Percentiles rank a stretch among this genome's conserved stretches.
Evolutionary conservation across 2,888 invertebrate species (phyloP).

Genomic region (Onthophagus sagittarius): DNA sequence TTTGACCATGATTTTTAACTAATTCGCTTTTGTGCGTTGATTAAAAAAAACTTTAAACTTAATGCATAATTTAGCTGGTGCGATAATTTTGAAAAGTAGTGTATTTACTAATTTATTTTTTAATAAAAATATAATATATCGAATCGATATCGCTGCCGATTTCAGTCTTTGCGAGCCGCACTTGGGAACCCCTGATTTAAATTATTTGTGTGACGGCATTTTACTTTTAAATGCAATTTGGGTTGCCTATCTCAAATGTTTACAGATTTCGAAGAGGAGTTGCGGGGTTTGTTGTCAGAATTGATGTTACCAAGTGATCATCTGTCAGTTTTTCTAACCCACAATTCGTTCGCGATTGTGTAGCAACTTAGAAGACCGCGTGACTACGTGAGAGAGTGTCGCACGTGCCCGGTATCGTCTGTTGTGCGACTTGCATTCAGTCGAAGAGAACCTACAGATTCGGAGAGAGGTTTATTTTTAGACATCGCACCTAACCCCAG

Average conservation of each 20-base stretch:
- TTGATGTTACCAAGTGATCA: not conserved
- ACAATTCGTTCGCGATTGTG: not conserved
- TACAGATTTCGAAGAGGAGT: not conserved
- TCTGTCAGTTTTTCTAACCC: slow-evolving; percentile 1
- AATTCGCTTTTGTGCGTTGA: no score
- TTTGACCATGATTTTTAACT: no score
- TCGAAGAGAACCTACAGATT: not conserved
- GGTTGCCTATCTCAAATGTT: not conserved
- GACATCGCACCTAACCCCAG: not conserved
- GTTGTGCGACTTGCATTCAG: not conserved
- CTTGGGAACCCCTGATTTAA: no score
- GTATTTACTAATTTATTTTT: no score
- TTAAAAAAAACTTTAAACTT: no score
- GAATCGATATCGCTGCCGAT: no score
- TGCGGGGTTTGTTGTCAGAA: not conserved
- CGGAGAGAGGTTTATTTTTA: not conserved
- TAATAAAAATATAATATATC: no score
- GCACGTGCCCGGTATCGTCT: not conserved
- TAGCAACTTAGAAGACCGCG: slow-evolving; percentile 4
- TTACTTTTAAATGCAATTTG: not conserved
- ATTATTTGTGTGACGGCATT: no score
- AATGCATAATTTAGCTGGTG: no score
- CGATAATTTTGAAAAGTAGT: no score
- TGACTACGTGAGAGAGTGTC: slow-evolving; percentile 3
- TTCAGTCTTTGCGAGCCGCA: no score